Evolutionary conservation across 2,113 vertebrate genomes (phyloP).

Genomic region (Ellobius talpinus): DNA sequence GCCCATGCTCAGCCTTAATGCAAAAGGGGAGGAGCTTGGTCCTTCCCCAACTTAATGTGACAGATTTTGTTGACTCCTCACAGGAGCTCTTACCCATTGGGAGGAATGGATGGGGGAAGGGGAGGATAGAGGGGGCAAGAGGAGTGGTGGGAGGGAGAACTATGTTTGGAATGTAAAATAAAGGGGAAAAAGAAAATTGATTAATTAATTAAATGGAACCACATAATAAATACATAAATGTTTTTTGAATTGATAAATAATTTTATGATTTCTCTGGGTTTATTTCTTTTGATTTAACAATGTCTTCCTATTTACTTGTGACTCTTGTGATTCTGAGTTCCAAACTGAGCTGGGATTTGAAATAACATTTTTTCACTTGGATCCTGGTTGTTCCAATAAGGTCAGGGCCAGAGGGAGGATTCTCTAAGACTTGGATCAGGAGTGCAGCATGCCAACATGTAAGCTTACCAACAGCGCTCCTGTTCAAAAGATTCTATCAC

Average conservation of each 20-base stretch:
- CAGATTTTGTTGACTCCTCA: too few species aligned
- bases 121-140: too few species aligned
- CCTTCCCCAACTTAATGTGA: too few species aligned
- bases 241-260: neutral
- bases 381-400: neutral
- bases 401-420: neutral
- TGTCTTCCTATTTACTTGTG: neutral
- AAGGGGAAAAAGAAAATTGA: too few species aligned
- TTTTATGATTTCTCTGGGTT: neutral
- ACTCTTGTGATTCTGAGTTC: neutral
- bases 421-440: neutral
- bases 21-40: too few species aligned
- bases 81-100: too few species aligned
- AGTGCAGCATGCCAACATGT: accelerated
- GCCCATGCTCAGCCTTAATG: too few species aligned
- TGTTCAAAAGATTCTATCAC: neutral
- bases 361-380: neutral
- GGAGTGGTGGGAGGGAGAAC: too few species aligned
- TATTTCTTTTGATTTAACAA: neutral
- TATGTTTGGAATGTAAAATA: too few species aligned
- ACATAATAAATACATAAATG: neutral
- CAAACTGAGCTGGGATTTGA: neutral
- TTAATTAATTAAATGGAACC: neutral
- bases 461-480: neutral
- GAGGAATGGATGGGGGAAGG: too few species aligned